Base-by-base conservation (phyloP, 2,113 vertebrate species). In the Pelmatolapia mariae region DNA sequence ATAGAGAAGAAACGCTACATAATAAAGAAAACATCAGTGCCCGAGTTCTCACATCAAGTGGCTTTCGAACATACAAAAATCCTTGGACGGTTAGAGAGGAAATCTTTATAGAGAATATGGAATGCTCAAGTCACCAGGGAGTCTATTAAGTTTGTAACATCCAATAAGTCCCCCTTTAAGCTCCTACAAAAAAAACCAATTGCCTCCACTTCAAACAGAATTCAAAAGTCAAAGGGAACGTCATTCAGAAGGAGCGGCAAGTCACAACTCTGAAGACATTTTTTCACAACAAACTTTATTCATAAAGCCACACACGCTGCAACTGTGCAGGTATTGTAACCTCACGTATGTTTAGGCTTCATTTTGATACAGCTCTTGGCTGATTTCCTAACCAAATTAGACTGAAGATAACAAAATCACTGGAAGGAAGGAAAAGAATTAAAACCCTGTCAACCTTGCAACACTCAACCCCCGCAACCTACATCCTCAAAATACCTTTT, bases 151-250 rank as follows among this genome's bases (percentile, higher is more conserved):
- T 80, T 81, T 52, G 33, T 19, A 83, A 89, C 76, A 89, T 53
- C 24, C 40, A 88, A 73, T 71, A 81, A 88, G 31, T 87, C 31
- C 63, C 7, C 57, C 29, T 87, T 85, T 61, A 87, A 71, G 38
- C 53, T 80, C 79, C 54, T 84, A 86, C 54, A 26, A 87, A 53
- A 84, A 81, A 82, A 86, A 1, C 10, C 7, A 80, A 81, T 45
- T 84, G 68, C 71, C 45, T 84, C 24, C n/a, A 80, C 83, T 81
- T 90, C 54, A 84, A 86, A 91, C 56, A 79, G 33, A 89, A 78
- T 87, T 45, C 6, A 66, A 57, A 80, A 87, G 83, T 84, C 38
- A 59, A 84, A 82, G 68, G 19, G 16, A 89, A 43, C 16, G 24
- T 40, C 22, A 57, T 47, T 86, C 53, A 85, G 50, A 79, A 56